A percentile compares a stretch with the other conserved stretches of the same genome.
Evolutionary conservation across 2,888 invertebrate species (phyloP).

Genomic region (Prenolepis imparis): DNA sequence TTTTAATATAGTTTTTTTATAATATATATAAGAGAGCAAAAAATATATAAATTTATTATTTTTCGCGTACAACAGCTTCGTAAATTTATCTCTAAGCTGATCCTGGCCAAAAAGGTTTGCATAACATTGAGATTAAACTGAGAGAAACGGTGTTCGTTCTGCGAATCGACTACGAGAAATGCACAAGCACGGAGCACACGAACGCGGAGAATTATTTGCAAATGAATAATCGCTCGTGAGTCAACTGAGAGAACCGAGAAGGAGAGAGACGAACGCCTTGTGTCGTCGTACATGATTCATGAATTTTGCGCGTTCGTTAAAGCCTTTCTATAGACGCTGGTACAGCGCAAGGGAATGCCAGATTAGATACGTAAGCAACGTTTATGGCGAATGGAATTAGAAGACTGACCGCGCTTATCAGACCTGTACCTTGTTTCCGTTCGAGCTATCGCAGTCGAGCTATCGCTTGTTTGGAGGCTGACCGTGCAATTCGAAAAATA

Average conservation of each 20-base stretch:
- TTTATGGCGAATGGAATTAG: constrained; percentile 80
- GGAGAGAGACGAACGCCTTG: constrained; percentile 57
- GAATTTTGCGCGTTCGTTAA: constrained; percentile 77
- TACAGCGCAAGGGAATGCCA: constrained; percentile 70
- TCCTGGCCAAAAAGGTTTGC: constrained; percentile 36
- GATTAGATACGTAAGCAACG: constrained; percentile 82
- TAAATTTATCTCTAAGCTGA: neutral
- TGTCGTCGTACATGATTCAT: constrained; percentile 76
- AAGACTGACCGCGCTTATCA: constrained; percentile 75
- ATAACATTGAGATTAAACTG: constrained; percentile 51
- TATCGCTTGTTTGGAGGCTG: constrained; percentile 63
- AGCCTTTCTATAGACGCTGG: constrained; percentile 68
- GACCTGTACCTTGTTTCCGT: constrained; percentile 74
- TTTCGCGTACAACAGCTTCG: neutral
- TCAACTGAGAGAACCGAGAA: constrained; percentile 59
- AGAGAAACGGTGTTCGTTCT: constrained; percentile 45
- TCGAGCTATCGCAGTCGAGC: constrained; percentile 66
- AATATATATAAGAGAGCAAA: neutral
- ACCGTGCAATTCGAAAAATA: constrained; percentile 48
- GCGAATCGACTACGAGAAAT: constrained; percentile 55
- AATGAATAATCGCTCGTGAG: constrained; percentile 80
- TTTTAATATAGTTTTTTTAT: neutral
- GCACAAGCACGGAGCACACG: constrained; percentile 64
- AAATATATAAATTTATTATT: constrained; percentile 21
- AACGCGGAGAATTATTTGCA: constrained; percentile 74